A percentile compares a stretch with the other conserved stretches of the same genome.
Evolutionary conservation across 2,888 invertebrate species (phyloP).

Genomic region (Gisinianus flammeolus): DNA sequence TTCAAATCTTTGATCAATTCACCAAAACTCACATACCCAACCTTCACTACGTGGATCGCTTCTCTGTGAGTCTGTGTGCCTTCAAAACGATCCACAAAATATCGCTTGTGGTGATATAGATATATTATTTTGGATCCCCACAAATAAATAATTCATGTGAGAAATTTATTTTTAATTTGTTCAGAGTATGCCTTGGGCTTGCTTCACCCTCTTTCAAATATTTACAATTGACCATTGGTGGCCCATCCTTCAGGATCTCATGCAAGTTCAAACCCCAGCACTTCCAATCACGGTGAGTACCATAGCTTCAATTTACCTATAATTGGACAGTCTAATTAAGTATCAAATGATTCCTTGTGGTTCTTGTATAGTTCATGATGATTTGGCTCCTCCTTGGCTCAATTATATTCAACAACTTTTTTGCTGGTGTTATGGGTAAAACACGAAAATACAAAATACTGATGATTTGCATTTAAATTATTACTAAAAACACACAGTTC

Average conservation of each 20-base stretch:
- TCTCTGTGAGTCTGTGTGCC: conserved; percentile 42
- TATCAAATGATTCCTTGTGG: no score
- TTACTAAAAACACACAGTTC: no score
- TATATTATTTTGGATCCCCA: not conserved
- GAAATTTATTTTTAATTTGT: not conserved
- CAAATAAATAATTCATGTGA: not conserved
- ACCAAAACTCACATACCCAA: conserved; percentile 43
- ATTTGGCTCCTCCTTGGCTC: conserved; percentile 55
- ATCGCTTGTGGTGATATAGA: no score
- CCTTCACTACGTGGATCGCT: conserved; percentile 43
- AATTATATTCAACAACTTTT: conserved; percentile 57
- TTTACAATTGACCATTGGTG: conserved; percentile 57
- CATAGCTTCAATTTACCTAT: no score
- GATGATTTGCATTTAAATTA: no score
- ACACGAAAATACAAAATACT: no score
- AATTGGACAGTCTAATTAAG: no score
- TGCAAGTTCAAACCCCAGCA: not conserved
- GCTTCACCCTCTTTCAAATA: conserved; percentile 55
- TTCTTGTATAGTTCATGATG: conserved; percentile 47
- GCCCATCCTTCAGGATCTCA: conserved; percentile 44
- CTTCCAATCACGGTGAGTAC: no score
- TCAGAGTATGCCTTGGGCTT: conserved; percentile 47
- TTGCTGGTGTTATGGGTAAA: conserved; percentile 57
- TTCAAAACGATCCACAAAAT: no score
- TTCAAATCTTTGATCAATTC: conserved; percentile 51